Percentiles rank a stretch among this genome's conserved stretches.
Evolutionary conservation across 2,113 vertebrate species (phyloP).

Genomic region (Apaloderma vittatum): DNA sequence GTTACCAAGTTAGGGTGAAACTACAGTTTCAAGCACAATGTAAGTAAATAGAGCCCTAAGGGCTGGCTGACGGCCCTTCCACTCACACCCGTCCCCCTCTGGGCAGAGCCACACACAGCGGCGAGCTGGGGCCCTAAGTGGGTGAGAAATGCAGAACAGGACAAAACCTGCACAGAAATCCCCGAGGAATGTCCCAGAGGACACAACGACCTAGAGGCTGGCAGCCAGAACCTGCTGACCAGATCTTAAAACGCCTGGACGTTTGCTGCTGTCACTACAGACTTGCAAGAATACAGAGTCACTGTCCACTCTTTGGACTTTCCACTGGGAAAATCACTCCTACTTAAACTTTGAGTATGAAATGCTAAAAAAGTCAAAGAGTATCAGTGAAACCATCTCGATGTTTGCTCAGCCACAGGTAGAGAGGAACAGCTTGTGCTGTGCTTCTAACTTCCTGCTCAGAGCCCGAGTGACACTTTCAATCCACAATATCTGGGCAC

Average conservation of each 20-base stretch:
- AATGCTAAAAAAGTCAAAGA: background rate
- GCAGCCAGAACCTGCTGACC: background rate
- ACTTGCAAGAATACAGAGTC: background rate
- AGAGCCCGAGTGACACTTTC: background rate
- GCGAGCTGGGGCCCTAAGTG: background rate
- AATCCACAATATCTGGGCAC: background rate
- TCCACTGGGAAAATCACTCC: background rate
- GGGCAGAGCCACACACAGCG: background rate
- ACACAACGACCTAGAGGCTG: background rate
- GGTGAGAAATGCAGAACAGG: accelerated
- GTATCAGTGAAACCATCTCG: accelerated
- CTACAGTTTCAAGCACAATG: background rate
- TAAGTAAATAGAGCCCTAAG: background rate
- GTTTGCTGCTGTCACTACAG: background rate
- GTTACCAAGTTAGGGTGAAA: background rate
- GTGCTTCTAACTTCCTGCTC: background rate
- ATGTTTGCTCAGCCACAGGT: background rate
- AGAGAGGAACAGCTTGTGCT: background rate
- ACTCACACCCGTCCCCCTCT: background rate
- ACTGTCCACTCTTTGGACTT: background rate
- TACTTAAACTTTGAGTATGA: background rate
- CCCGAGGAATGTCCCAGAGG: no score
- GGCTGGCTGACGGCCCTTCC: background rate
- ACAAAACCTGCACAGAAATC: no score
- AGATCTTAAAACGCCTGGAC: no score